Base-by-base conservation (phyloP, 2,888 invertebrate genomes). In the Chrysotoxum bicinctum region DNA sequence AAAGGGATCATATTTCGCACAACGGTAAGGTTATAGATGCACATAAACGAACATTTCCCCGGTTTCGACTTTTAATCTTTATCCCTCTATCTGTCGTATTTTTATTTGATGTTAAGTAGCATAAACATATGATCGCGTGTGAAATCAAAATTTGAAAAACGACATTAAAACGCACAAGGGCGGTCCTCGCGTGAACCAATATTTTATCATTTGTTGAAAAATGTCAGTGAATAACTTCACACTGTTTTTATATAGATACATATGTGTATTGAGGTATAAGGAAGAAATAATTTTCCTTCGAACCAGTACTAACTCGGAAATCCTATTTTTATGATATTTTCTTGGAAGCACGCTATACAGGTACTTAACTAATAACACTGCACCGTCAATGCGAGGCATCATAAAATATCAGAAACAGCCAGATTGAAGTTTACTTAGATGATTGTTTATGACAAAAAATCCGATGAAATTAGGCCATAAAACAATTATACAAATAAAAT, bases 61-160 rank as follows among this genome's bases (percentile, higher is more conserved):
- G 14, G n/a, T 56, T 45, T 54, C 62, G 45, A 35, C 56, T 37
- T 78, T 64, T 32, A 58, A 56, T 69, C 37, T 69, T 7, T 45
- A 56, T 48, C 64, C 37, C 56, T 66, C 37, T 54, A 32, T 54
- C 45, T 23, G 35, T 43, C 32, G 19, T 35, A 62, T 19, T 64
- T 75, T 58, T 58, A 58, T 48, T 43, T 58, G 40, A 58, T 64
- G 35, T 56, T 76, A 76, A 70, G 76, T 58, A 70, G 21, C 69
- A 64, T 62, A 69, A 70, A 64, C 48, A 50, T 58, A 76, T 48
- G 58, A 81, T 81, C 43, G 81, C 81, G 81, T 81, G 81, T 81
- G 64, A 81, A 76, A 56, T 52, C 19, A 32, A 58, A 70, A 72
- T 70, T 76, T 48, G 21, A 32, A 37, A 75, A 64, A 60, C 35